Base-by-base conservation (phyloP, 2,888 invertebrate genomes). In the Platerodrilus igneus region DNA sequence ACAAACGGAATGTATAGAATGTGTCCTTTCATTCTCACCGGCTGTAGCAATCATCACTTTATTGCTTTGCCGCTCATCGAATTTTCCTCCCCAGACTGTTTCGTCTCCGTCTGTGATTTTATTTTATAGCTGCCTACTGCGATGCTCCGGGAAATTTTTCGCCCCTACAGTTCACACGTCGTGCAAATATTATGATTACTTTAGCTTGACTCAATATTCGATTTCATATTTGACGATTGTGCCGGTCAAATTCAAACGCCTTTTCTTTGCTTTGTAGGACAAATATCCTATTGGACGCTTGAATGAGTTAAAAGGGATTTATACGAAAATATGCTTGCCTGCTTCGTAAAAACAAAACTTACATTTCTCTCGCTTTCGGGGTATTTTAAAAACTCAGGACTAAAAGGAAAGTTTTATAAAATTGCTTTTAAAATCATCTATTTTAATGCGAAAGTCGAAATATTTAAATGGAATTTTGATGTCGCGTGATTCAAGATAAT, bases 111-210 rank as follows among this genome's bases (percentile, higher is more conserved):
- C 58, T 50, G 54, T 58, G 60, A 60, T 60, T 60, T 59, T 57
- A 57, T 58, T 55, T 55, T 50, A 51, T 52, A 45, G 45, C 36
- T 39, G 51, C 42, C 53, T 52, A 49, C 48, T 41, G 38, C 45
- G 35, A 46, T 47, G 48, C 47, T 38, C 28, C 39, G 25, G 44
- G 36, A 47, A 46, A 49, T 52, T 49, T 53, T 48, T 47, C 51
- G 47, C 31, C 40, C 47, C 40, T 36, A 35, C 49, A 42, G 58
- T 60, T 63, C 59, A 52, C 62, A 60, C 63, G 60, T 61, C 58
- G 59, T 48, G 59, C 60, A 64, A 65, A 65, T 65, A 63, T 65
- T 64, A 60, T 62, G 63, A 65, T 65, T 65, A 57, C 64, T 62
- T 63, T 60, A 58, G 57, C 57, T 47, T 53, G 59, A 57, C 57